Evolutionary conservation across 2,113 vertebrate species (phyloP), one percentile per base, ranked within the genome.

Genomic region (Gasterosteus aculeatus): DNA sequence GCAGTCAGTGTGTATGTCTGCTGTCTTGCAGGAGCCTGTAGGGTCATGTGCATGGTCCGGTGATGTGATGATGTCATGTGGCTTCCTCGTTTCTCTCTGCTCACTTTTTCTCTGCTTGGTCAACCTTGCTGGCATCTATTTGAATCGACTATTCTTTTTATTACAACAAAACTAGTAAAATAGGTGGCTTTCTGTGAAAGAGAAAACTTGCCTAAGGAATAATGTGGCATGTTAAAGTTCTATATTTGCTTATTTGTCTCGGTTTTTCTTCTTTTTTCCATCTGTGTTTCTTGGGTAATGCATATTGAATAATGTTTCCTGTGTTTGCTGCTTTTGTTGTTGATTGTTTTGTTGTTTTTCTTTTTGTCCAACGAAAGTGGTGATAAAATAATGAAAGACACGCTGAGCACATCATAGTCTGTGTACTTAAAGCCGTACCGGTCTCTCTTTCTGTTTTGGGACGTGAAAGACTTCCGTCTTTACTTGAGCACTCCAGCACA

Each of bases 121-220:
- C 59, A 67, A 80, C 31, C 72, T 26, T 84, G 77, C 89, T 88
- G 80, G 80, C 86, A 76, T 72, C 81, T 72, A 61, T 88, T 88
- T 86, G 70, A 88, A 78, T 81, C 80, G 69, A 87, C 75, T 85
- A 38, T 88, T 88, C 78, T 90, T 92, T 89, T 89, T 91, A 86
- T 83, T 80, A 85, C 85, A 87, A 81, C 76, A 85, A 84, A 85
- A 82, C 61, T 78, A 82, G 79, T 86, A 76, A 83, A 81, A 69
- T 90, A 77, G 82, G 87, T 91, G 90, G 90, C 90, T 90, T 90
- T 90, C 86, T 90, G 84, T 91, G 86, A 90, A 91, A 91, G 87
- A 91, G 87, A 88, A 87, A 82, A 86, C 82, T 83, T 87, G 81
- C 77, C 89, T 85, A 38, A 72, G 72, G 81, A 88, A 89, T 84